These are phyloP conservation scores for Ispidina lecontei DNA, from an alignment of 2,797 vertebrate genomes.

Conservation along the genomic window DNA sequence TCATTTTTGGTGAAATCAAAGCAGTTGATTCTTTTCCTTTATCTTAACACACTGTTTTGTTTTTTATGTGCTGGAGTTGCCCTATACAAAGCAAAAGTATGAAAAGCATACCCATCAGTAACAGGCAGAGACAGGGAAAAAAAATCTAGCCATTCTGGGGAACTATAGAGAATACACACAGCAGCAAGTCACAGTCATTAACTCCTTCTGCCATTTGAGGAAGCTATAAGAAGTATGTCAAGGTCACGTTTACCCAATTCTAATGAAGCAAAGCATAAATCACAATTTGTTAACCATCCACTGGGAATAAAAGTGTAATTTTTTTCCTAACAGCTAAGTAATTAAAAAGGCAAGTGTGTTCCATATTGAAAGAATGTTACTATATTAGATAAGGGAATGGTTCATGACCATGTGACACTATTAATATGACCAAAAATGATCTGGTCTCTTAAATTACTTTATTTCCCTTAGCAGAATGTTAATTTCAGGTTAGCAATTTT, in stretches of 20 bases:
- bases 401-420: slow-evolving; percentile 59
- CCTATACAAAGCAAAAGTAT: neutral
- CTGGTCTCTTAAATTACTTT: slow-evolving; percentile 66
- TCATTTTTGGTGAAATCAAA: neutral
- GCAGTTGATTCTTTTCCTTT: neutral
- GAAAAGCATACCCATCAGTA: neutral
- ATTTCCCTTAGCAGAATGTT: slow-evolving; percentile 70
- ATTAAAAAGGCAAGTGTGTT: slow-evolving; percentile 75
- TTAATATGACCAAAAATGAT: slow-evolving; percentile 71
- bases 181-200: neutral
- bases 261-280: slow-evolving; percentile 68
- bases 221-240: slow-evolving; percentile 59
- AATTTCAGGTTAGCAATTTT: slow-evolving; percentile 72
- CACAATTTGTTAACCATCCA: slow-evolving; percentile 61
- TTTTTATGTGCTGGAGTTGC: neutral
- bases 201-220: slow-evolving; percentile 24
- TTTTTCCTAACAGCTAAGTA: slow-evolving; percentile 58
- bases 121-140: neutral
- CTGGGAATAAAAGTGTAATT: slow-evolving; percentile 39
- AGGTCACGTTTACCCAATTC: slow-evolving; percentile 63
- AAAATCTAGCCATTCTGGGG: neutral
- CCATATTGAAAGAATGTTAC: slow-evolving; percentile 54
- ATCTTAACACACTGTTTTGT: neutral
- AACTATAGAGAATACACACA: neutral
- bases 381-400: slow-evolving; percentile 70